phyloP scores from a whole-genome alignment of 2,888 invertebrate species.

The Eristalinus aeneus region DNA sequence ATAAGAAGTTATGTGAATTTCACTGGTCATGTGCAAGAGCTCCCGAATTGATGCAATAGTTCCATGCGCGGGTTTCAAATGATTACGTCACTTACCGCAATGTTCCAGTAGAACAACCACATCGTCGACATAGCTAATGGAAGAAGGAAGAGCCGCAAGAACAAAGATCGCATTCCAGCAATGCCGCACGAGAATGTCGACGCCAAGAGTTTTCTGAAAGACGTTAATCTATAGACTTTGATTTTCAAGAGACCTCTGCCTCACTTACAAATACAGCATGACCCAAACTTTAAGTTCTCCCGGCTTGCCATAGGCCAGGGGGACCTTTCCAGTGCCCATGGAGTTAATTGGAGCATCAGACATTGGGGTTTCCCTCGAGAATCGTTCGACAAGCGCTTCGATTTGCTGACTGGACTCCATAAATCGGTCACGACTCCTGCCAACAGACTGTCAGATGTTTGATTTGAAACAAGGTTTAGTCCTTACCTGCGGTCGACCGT shows the following conservation, averaged over 20 bases:
- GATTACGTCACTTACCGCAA: constrained; percentile 79
- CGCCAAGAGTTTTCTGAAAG: constrained; percentile 86
- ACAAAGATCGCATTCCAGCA: constrained; percentile 88
- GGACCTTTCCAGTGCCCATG: constrained; percentile 84
- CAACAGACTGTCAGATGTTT: constrained; percentile 21
- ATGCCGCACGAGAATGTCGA: constrained; percentile 90
- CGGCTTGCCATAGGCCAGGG: constrained; percentile 88
- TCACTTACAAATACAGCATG: constrained; percentile 85
- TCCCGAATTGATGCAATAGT: too few relatives aligned
- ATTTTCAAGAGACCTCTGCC: neutral
- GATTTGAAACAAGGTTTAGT: neutral
- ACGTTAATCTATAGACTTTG: neutral
- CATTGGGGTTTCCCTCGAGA: constrained; percentile 91
- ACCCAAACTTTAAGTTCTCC: constrained; percentile 85
- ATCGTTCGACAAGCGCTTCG: constrained; percentile 93
- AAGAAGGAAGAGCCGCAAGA: constrained; percentile 87
- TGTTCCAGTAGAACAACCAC: constrained; percentile 87
- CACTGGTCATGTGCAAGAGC: neutral
- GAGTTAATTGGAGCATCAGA: constrained; percentile 84
- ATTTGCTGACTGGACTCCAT: constrained; percentile 97
- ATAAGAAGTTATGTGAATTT: neutral
- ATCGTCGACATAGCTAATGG: constrained; percentile 89
- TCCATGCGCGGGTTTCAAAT: too few relatives aligned
- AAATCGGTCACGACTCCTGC: constrained; percentile 91
- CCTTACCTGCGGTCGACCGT: constrained; percentile 83